A percentile compares a stretch with the other conserved stretches of the same genome.
Conservation (phyloP, 2,888 invertebrate species). For the Melipona beecheii region DNA sequence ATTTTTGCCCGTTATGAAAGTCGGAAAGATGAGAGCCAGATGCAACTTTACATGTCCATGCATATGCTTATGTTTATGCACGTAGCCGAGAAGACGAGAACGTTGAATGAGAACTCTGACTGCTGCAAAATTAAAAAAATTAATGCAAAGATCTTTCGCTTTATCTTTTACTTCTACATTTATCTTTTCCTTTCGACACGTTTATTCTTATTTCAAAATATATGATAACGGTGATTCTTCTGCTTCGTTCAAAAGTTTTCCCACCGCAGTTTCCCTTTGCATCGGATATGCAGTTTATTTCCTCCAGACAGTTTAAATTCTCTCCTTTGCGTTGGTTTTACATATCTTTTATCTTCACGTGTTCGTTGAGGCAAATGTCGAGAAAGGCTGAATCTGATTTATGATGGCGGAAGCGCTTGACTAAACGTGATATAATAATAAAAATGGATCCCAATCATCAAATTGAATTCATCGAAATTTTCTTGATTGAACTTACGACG, state of each 20-base stretch:
- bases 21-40: not conserved
- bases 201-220: not conserved
- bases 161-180: not conserved
- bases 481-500: conserved; percentile 46
- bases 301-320: not conserved
- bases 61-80: not conserved
- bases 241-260: not conserved
- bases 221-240: not conserved
- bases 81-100: not conserved
- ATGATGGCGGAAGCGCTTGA: not conserved
- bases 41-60: not conserved
- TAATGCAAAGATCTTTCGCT: not conserved
- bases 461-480: conserved; percentile 52
- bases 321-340: not conserved
- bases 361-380: not conserved
- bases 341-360: not conserved
- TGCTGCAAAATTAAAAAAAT: not conserved
- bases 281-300: not conserved
- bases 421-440: conserved; percentile 14
- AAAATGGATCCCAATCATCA: conserved; percentile 32
- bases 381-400: not conserved
- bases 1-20: not conserved
- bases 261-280: not conserved
- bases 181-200: no score
- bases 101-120: not conserved